Evolutionary conservation across 2,113 vertebrate genomes (phyloP).

Genomic region (Poeciliopsis turrubarensis): DNA sequence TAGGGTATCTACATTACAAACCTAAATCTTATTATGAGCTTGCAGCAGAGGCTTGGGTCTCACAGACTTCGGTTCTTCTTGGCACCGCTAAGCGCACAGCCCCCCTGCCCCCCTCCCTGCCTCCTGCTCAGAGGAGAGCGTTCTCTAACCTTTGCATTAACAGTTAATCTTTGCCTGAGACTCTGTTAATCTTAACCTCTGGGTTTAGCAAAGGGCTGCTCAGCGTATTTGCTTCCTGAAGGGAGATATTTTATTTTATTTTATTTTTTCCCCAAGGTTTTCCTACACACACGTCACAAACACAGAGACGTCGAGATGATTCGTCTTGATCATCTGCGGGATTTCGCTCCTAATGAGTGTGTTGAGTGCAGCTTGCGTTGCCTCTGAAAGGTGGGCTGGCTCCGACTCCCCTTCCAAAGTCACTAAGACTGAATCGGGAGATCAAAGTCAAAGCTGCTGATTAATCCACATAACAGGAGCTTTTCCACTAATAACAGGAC

Average conservation of each 20-base stretch:
- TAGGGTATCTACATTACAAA: constrained; percentile 67
- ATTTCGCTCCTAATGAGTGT: constrained; percentile 30
- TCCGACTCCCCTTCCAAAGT: constrained; percentile 55
- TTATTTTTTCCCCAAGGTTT: neutral
- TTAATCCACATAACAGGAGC: constrained; percentile 73
- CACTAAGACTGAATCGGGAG: constrained; percentile 62
- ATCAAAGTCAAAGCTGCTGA: constrained; percentile 75
- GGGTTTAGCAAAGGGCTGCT: neutral
- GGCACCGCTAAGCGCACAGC: constrained; percentile 23
- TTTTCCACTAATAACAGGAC: constrained; percentile 71
- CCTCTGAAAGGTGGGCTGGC: constrained; percentile 13
- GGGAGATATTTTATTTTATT: neutral
- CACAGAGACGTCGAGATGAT: neutral
- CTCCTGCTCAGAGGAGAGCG: constrained; percentile 5
- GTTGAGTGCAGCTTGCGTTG: constrained; percentile 23
- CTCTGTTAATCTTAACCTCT: neutral
- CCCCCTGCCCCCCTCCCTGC: neutral
- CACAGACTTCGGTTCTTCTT: constrained; percentile 41
- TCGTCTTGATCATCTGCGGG: constrained; percentile 36
- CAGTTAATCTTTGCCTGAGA: constrained; percentile 19
- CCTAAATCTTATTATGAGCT: constrained; percentile 66
- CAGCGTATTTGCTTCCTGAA: neutral
- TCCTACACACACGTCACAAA: neutral
- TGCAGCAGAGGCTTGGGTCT: constrained; percentile 42
- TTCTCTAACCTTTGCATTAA: constrained; percentile 36